These are phyloP conservation scores for Heliangelus exortis DNA, from an alignment of 2,797 vertebrate genomes.

Conservation along the genomic window DNA sequence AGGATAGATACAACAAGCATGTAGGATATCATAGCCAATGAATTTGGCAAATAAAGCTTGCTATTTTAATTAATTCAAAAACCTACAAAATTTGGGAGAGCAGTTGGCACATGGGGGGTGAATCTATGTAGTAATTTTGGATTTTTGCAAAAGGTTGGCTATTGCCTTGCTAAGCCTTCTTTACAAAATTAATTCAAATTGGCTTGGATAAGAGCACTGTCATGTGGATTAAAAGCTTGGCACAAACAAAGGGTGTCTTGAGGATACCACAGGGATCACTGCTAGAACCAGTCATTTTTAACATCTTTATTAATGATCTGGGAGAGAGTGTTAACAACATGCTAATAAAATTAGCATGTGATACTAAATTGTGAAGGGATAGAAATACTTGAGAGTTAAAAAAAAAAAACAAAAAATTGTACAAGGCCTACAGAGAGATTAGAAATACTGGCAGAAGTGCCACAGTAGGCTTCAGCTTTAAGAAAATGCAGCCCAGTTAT, in stretches of 20 bases:
- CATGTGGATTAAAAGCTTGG: slow-evolving; percentile 64
- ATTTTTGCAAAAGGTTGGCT: slow-evolving; percentile 7
- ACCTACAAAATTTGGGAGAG: not conserved
- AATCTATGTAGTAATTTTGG: not conserved
- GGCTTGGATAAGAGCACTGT: slow-evolving; percentile 44
- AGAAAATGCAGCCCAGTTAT: not conserved
- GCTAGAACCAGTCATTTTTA: slow-evolving; percentile 59
- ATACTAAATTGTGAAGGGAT: not conserved
- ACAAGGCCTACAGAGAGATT: not conserved
- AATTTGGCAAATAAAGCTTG: not conserved
- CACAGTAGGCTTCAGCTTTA: not conserved
- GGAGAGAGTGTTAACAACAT: slow-evolving; percentile 31
- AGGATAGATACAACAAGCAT: not conserved
- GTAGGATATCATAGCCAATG: not conserved
- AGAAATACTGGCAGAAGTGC: not conserved
- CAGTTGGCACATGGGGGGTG: rapidly evolving
- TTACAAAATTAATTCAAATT: slow-evolving; percentile 65
- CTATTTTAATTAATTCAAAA: not conserved
- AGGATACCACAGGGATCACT: slow-evolving; percentile 46
- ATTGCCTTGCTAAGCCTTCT: not conserved
- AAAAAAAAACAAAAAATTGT: not conserved
- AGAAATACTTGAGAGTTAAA: not conserved
- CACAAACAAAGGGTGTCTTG: slow-evolving; percentile 64
- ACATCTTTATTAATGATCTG: slow-evolving; percentile 60
- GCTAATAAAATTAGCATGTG: slow-evolving; percentile 35